Evolutionary conservation across 2,797 vertebrate genomes (phyloP).

Genomic region (Lacerta bilineata): DNA sequence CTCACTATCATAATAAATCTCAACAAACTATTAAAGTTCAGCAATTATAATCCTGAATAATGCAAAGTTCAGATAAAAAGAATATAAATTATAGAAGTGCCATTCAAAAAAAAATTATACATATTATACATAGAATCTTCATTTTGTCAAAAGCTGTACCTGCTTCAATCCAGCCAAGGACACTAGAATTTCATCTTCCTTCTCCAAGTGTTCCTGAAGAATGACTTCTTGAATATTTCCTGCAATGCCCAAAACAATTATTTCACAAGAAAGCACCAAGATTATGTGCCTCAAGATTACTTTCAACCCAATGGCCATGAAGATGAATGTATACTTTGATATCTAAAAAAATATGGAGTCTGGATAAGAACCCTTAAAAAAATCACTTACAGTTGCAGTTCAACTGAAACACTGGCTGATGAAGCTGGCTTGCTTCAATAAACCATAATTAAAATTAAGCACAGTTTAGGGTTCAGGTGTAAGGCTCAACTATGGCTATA

Average conservation of each 20-base stretch:
- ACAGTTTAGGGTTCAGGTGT: neutral
- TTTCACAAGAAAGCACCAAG: constrained; percentile 39
- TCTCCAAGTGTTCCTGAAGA: constrained; percentile 92
- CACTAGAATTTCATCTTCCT: constrained; percentile 96
- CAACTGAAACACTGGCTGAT: neutral
- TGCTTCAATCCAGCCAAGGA: constrained; percentile 97
- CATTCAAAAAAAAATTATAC: constrained; percentile 8
- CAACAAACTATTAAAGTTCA: neutral
- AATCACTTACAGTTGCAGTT: neutral
- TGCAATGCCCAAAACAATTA: constrained; percentile 72
- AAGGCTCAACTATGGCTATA: neutral
- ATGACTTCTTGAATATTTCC: constrained; percentile 98
- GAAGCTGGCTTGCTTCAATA: neutral
- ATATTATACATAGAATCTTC: constrained; percentile 20
- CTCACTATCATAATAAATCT: neutral
- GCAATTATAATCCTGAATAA: neutral
- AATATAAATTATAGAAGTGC: constrained; percentile 3
- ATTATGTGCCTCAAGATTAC: constrained; percentile 6
- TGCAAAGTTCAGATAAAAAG: neutral
- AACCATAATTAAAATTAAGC: neutral
- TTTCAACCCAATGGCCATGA: neutral
- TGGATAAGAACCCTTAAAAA: neutral
- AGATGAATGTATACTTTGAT: neutral
- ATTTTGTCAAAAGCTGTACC: constrained; percentile 76
- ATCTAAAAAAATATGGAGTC: constrained; percentile 17